Conservation (phyloP, 2,888 invertebrate species). For the Lasioglossum vierecki region DNA sequence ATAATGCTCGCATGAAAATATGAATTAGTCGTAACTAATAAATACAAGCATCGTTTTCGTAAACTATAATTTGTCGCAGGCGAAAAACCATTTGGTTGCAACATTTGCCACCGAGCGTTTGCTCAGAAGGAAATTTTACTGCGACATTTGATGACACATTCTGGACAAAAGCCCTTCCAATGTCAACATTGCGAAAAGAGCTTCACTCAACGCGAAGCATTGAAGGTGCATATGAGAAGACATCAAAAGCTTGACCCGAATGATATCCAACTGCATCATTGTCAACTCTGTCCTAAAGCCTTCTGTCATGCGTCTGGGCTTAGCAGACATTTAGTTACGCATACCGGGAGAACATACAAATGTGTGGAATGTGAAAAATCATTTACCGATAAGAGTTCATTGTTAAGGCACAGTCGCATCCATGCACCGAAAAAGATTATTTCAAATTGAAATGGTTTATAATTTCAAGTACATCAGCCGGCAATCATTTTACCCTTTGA, state of each 20-base stretch:
- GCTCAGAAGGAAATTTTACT: conserved; percentile 90
- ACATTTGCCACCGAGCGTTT: conserved; percentile 87
- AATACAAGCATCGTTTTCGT: not conserved
- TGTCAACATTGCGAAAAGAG: conserved; percentile 88
- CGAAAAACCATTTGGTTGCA: conserved; percentile 83
- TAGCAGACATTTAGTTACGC: conserved; percentile 88
- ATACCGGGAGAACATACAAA: conserved; percentile 87
- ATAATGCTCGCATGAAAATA: not conserved
- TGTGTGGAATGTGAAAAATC: conserved; percentile 88
- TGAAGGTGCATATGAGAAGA: conserved; percentile 87
- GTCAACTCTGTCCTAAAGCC: conserved; percentile 88
- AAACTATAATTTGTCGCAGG: conserved; percentile 67
- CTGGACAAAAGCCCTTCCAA: conserved; percentile 87
- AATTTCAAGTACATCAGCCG: conserved; percentile 13
- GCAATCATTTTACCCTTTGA: conserved; percentile 16
- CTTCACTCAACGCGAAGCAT: conserved; percentile 90
- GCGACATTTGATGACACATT: conserved; percentile 83
- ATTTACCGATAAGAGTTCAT: conserved; percentile 90
- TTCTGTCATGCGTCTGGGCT: conserved; percentile 87
- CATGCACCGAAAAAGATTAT: conserved; percentile 80
- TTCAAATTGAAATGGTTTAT: conserved; percentile 49
- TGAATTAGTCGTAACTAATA: not conserved
- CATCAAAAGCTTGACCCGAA: conserved; percentile 86
- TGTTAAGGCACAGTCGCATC: conserved; percentile 87
- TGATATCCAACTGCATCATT: conserved; percentile 87